Evolutionary conservation across 2,113 vertebrate genomes (phyloP).

Genomic region (Ctenodactylus gundi): DNA sequence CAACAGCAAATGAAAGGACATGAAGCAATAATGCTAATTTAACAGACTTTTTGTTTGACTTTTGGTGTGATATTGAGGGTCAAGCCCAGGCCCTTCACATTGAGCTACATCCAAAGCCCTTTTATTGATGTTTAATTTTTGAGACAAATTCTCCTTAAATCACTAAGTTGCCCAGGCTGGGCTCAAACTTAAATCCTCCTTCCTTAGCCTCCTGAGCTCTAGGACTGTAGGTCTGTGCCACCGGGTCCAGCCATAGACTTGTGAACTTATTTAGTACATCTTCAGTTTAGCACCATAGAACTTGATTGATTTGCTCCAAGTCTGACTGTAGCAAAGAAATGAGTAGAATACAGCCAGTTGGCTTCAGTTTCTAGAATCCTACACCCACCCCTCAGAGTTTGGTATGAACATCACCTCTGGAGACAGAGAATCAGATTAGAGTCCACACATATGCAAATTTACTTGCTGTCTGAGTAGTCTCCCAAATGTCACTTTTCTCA

Average conservation of each 20-base stretch:
- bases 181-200: too few species aligned
- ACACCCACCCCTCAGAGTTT: not conserved
- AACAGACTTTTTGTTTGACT: not conserved
- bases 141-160: too few species aligned
- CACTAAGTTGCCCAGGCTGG: too few species aligned
- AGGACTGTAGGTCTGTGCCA: too few species aligned
- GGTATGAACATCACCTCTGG: not conserved
- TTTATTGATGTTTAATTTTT: too few species aligned
- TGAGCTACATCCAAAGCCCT: too few species aligned
- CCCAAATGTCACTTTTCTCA: not conserved
- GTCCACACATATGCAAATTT: not conserved
- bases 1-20: not conserved
- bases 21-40: not conserved
- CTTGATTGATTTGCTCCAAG: not conserved
- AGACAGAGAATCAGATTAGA: not conserved
- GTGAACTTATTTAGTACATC: not conserved
- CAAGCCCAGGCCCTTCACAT: too few species aligned
- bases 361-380: not conserved
- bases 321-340: not conserved
- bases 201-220: too few species aligned
- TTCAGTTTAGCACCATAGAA: not conserved
- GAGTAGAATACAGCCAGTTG: not conserved
- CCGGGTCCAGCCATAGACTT: too few species aligned
- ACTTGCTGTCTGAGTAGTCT: not conserved
- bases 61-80: too few species aligned